Conservation (phyloP, 2,797 vertebrate genomes). For the Cossypha dichroa region DNA sequence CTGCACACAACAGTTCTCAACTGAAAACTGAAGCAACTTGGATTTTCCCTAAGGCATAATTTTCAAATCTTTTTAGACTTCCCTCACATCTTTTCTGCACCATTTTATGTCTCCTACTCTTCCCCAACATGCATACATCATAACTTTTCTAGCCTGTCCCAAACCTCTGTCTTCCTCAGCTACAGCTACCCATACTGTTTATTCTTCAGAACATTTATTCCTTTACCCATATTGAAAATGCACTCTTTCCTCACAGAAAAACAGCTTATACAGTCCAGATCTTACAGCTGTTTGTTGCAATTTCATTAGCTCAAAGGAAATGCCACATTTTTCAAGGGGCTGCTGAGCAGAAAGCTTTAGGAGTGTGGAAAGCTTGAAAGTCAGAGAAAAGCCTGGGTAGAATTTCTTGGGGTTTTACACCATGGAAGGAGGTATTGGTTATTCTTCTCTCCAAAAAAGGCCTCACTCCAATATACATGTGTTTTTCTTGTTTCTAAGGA, state of each 20-base stretch:
- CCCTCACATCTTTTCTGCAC: background rate
- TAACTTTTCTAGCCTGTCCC: background rate
- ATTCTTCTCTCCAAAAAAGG: background rate
- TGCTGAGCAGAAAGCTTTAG: background rate
- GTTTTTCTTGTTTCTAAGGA: background rate
- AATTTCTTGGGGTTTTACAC: background rate
- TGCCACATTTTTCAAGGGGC: background rate
- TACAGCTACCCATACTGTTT: background rate
- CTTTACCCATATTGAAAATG: background rate
- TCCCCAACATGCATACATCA: accelerated
- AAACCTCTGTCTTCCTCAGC: background rate
- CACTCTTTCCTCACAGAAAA: background rate
- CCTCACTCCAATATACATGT: background rate
- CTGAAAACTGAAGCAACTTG: background rate
- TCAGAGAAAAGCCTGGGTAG: background rate
- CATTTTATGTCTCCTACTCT: background rate
- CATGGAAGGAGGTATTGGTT: background rate
- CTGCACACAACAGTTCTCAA: background rate
- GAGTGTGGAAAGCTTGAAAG: background rate
- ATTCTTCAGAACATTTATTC: background rate
- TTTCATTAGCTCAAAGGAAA: constrained; percentile 26
- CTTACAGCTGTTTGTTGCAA: background rate
- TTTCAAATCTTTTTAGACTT: background rate
- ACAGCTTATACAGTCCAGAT: background rate
- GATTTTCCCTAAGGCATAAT: background rate